A percentile compares a stretch with the other conserved stretches of the same genome.
Conservation (phyloP, 1,140 invertebrate species). For the Neodiprion fabricii region DNA sequence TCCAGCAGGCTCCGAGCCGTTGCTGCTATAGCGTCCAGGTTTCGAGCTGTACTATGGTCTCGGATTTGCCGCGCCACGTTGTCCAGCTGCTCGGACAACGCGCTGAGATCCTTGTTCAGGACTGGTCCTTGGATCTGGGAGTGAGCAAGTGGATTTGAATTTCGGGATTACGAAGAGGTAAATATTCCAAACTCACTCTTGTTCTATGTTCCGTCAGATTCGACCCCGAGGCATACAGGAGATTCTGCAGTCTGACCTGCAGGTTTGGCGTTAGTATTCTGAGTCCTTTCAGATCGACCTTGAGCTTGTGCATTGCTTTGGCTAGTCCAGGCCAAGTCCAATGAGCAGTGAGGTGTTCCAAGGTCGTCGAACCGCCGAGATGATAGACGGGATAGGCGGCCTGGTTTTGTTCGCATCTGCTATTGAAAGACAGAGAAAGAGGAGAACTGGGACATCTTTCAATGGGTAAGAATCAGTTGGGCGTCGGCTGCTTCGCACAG, state of each 20-base stretch:
- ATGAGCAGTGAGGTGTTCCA: conserved; percentile 67
- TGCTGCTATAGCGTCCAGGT: conserved; percentile 69
- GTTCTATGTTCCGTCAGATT: conserved; percentile 74
- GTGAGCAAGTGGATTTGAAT: neutral
- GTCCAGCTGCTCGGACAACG: conserved; percentile 76
- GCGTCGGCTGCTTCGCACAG: neutral
- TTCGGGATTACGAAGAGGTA: neutral
- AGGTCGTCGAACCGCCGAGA: conserved; percentile 69
- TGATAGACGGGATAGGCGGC: conserved; percentile 75
- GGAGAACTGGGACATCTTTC: neutral
- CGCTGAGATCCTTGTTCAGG: conserved; percentile 73
- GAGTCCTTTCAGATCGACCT: conserved; percentile 56
- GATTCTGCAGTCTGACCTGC: conserved; percentile 67
- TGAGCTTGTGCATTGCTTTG: conserved; percentile 59
- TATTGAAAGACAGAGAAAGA: conserved; percentile 45
- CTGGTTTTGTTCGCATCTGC: conserved; percentile 73
- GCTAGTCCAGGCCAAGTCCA: conserved; percentile 68
- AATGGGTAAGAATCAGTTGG: neutral
- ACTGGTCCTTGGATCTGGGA: conserved; percentile 67
- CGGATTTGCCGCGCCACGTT: conserved; percentile 74
- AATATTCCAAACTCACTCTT: conserved; percentile 35
- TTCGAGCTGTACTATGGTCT: conserved; percentile 70
- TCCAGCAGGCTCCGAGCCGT: conserved; percentile 69
- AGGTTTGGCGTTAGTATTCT: conserved; percentile 65
- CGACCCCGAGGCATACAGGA: conserved; percentile 68